Percentiles rank a stretch among this genome's conserved stretches.
Evolutionary conservation across 1,140 invertebrate species (phyloP).

Genomic region (Homarus americanus): DNA sequence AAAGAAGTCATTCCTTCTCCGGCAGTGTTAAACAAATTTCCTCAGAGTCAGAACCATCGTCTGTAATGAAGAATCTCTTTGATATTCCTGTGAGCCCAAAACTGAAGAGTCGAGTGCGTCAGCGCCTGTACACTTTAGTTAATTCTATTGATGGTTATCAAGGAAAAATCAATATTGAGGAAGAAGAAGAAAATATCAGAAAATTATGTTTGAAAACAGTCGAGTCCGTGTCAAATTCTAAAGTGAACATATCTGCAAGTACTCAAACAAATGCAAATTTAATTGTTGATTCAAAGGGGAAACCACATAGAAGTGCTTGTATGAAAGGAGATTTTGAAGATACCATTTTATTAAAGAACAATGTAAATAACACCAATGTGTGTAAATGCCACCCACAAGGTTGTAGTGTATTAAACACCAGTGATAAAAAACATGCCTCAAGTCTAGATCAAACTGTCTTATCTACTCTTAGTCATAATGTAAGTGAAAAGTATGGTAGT

Average conservation of each 20-base stretch:
- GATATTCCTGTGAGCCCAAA: slow-evolving; percentile 64
- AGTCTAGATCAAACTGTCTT: neutral
- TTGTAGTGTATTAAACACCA: neutral
- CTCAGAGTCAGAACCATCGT: neutral
- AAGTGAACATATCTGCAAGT: neutral
- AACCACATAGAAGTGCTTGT: neutral
- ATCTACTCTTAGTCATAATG: slow-evolving; percentile 7
- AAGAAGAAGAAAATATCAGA: slow-evolving; percentile 26
- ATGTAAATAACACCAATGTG: neutral
- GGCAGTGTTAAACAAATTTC: neutral
- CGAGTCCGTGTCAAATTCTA: neutral
- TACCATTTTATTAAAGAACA: neutral
- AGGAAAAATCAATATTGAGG: slow-evolving; percentile 6
- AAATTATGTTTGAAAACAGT: neutral
- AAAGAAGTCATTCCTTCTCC: slow-evolving; percentile 25
- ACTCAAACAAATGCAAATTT: neutral
- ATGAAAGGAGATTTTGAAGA: neutral
- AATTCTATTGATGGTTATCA: slow-evolving; percentile 62
- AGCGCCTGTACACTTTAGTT: slow-evolving; percentile 58
- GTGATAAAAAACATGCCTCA: neutral
- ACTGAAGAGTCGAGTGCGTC: slow-evolving; percentile 58
- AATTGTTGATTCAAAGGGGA: neutral
- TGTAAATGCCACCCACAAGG: slow-evolving; percentile 3
- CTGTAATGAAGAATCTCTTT: slow-evolving; percentile 54
- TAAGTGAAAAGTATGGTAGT: slow-evolving; percentile 35